Evolutionary conservation across 2,113 vertebrate genomes (phyloP), one percentile per base, ranked within the genome.

Genomic region (Amblyornis subalaris): DNA sequence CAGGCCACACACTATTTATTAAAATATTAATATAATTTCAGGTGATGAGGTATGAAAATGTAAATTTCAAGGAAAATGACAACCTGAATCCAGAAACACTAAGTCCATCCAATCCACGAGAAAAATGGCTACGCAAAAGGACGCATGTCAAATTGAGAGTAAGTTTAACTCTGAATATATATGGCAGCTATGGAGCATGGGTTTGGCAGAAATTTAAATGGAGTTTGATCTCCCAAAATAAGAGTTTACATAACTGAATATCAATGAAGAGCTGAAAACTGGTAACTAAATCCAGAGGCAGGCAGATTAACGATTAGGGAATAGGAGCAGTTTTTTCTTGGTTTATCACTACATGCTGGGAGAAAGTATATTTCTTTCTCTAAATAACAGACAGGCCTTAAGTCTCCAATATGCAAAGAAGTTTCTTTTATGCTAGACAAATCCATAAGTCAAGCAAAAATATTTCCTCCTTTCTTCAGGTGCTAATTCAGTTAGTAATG

Each of bases 111-210:
- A 99, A 98, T 90, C 98, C 99, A 15, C 98, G 99, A 4, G 99
- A 99, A 92, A 99, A 99, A 93, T 99, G 99, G 99, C 98, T 99
- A 38, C 98, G 99, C 22, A 99, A 98, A 95, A 98, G 99, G 95
- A 99, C 99, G 11, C 99, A 99, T 42, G 99, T 99, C 96, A 99
- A 99, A 92, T 96, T 99, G 83, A 98, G 99, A 97, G 99, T 99
- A 89, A 42, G 96, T 94, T 48, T 42, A 33, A 55, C 28, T 57
- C 54, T 73, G n/a, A 50, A 31, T 70, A 20, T 38, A 10, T 45
- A 2, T 28, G 60, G 40, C 28, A 93, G 55, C n/a, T 74, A 10
- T 33, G 44, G 36, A 55, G 14, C 54, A 35, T 58, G 51, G 11
- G 12, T 66, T 50, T 79, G 33, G 22, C 26, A 88, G 74, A 50